Percentiles rank a stretch among this genome's conserved stretches.
phyloP scores from a whole-genome alignment of 2,797 vertebrate genomes.

The Apogon hyalosoma region DNA sequence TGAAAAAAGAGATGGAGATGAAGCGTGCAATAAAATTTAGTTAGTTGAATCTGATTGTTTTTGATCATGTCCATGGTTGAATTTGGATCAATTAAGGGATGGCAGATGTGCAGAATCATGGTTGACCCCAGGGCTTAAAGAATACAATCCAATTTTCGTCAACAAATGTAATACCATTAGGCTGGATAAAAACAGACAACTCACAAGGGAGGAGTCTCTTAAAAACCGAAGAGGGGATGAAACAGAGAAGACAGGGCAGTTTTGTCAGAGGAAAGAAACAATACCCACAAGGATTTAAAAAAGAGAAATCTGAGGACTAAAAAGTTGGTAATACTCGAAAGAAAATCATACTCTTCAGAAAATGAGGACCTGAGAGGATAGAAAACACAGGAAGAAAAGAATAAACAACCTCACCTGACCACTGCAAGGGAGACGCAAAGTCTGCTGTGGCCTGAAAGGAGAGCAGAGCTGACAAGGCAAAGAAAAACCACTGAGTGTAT shows the following conservation, averaged over 20 bases:
- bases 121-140: conserved; percentile 86
- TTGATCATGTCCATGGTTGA: conserved; percentile 88
- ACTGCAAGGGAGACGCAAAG: conserved; percentile 8
- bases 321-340: conserved; percentile 16
- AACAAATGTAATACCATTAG: conserved; percentile 92
- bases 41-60: conserved; percentile 78
- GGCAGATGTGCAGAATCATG: conserved; percentile 83
- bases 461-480: conserved; percentile 23
- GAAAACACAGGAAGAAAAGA: conserved; percentile 19
- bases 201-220: conserved; percentile 81
- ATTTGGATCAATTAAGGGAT: conserved; percentile 88
- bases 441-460: conserved; percentile 22
- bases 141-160: conserved; percentile 91
- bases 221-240: conserved; percentile 80
- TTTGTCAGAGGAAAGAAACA: conserved; percentile 39
- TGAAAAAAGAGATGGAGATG: conserved; percentile 31
- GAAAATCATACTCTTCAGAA: conserved; percentile 26
- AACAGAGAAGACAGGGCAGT: background rate
- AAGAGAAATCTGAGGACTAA: conserved; percentile 19
- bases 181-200: conserved; percentile 74
- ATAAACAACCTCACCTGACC: conserved; percentile 19
- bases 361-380: conserved; percentile 33
- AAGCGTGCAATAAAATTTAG: conserved; percentile 50
- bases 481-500: conserved; percentile 2
- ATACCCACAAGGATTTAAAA: conserved; percentile 26